These are phyloP conservation scores for Rhabdophis nuchalis DNA, from an alignment of 2,797 vertebrate species.

Conservation along the genomic window DNA sequence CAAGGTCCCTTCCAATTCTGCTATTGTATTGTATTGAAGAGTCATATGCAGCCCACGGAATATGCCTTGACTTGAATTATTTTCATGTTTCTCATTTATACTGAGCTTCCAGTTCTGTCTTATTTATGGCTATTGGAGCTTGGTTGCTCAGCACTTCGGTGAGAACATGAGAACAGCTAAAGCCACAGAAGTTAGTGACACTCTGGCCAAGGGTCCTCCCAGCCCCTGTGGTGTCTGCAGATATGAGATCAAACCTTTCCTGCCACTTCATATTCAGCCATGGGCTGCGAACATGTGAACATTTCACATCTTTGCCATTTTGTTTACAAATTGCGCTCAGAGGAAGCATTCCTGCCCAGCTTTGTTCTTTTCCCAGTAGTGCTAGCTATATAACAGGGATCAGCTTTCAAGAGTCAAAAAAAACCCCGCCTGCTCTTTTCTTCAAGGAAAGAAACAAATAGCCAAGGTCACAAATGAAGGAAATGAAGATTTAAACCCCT, in stretches of 20 bases:
- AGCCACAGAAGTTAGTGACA: neutral
- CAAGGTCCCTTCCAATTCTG: no score
- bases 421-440: neutral
- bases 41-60: neutral
- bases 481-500: constrained; percentile 34
- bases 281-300: neutral
- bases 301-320: neutral
- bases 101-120: neutral
- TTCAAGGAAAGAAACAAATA: constrained; percentile 27
- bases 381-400: neutral
- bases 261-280: neutral
- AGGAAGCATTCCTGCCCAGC: neutral
- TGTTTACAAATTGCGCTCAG: neutral
- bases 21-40: no score
- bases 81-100: neutral
- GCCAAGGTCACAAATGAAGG: constrained; percentile 10
- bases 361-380: neutral
- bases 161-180: neutral
- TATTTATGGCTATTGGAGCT: no score
- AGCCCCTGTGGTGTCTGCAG: neutral
- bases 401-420: neutral
- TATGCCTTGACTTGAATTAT: neutral
- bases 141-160: neutral
- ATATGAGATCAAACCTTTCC: neutral
- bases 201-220: neutral